Evolutionary conservation across 2,113 vertebrate species (phyloP).

Genomic region (Oryzias curvinotus): DNA sequence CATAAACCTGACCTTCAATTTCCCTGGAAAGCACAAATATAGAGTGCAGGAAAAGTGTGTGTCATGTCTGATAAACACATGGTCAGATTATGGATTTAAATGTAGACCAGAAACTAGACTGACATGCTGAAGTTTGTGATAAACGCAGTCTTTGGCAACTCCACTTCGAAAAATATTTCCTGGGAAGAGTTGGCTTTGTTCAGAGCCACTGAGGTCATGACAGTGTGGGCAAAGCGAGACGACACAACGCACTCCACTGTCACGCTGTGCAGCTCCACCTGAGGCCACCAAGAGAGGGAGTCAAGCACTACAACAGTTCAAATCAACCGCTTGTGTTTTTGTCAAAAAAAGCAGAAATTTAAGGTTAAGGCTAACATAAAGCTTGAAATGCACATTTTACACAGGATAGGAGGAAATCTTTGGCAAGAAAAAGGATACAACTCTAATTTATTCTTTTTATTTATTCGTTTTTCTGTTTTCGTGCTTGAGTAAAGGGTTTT

Average conservation of each 20-base stretch:
- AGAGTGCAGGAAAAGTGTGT: slow-evolving; percentile 57
- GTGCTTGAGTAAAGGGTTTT: no score
- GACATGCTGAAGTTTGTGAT: slow-evolving; percentile 96
- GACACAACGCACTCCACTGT: slow-evolving; percentile 85
- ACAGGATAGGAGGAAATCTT: no score
- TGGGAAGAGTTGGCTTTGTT: slow-evolving; percentile 82
- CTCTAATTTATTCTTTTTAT: no score
- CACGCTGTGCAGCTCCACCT: slow-evolving; percentile 77
- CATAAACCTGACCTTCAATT: slow-evolving; percentile 81
- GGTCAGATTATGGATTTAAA: background rate
- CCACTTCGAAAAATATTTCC: slow-evolving; percentile 89
- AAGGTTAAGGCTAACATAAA: no score
- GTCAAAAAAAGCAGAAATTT: no score
- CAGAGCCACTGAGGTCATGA: slow-evolving; percentile 86
- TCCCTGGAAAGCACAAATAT: slow-evolving; percentile 77
- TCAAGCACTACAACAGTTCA: no score
- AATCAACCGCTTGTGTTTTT: no score
- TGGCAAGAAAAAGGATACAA: no score
- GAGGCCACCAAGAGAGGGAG: slow-evolving; percentile 2
- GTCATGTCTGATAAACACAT: no score
- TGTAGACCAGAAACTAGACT: slow-evolving; percentile 40
- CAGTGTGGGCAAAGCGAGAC: slow-evolving; percentile 88
- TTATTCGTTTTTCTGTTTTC: background rate
- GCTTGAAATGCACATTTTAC: no score
- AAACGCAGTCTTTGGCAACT: slow-evolving; percentile 93